These are phyloP conservation scores for Hozukius guyotensis DNA, from an alignment of 2,797 vertebrate species.

Conservation along the genomic window DNA sequence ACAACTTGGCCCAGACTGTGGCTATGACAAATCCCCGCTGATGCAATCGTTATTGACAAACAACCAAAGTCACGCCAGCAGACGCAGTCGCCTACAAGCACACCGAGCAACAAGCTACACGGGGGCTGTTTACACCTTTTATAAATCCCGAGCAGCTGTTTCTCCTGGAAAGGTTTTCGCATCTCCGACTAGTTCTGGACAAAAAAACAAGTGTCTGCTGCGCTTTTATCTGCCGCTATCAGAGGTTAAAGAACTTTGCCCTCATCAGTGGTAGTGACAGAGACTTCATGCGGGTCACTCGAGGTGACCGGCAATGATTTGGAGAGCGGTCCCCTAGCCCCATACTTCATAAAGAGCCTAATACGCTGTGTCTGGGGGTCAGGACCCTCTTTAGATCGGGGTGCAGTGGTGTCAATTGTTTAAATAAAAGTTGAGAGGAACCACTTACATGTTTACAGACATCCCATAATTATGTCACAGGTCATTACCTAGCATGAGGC, in stretches of 20 bases:
- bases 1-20: conserved; percentile 54
- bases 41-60: conserved; percentile 74
- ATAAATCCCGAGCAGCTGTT: conserved; percentile 28
- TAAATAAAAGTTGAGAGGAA: conserved; percentile 88
- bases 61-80: conserved; percentile 55
- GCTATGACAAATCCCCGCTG: conserved; percentile 64
- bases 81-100: conserved; percentile 20
- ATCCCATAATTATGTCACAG: conserved; percentile 83
- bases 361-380: conserved; percentile 84
- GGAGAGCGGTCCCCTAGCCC: conserved; percentile 77
- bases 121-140: conserved; percentile 39
- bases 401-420: conserved; percentile 86
- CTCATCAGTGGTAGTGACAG: conserved; percentile 77
- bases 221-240: conserved; percentile 46
- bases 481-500: conserved; percentile 74
- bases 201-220: conserved; percentile 63
- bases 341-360: conserved; percentile 89
- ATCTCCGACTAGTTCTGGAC: conserved; percentile 42
- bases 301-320: conserved; percentile 78
- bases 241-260: conserved; percentile 80
- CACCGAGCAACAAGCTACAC: conserved; percentile 57
- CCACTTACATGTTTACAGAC: conserved; percentile 84
- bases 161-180: conserved; percentile 34
- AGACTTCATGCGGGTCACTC: conserved; percentile 71
- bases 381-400: conserved; percentile 84